These are phyloP conservation scores for Herminia tarsipennalis DNA, from an alignment of 2,888 invertebrate species.

Conservation along the genomic window DNA sequence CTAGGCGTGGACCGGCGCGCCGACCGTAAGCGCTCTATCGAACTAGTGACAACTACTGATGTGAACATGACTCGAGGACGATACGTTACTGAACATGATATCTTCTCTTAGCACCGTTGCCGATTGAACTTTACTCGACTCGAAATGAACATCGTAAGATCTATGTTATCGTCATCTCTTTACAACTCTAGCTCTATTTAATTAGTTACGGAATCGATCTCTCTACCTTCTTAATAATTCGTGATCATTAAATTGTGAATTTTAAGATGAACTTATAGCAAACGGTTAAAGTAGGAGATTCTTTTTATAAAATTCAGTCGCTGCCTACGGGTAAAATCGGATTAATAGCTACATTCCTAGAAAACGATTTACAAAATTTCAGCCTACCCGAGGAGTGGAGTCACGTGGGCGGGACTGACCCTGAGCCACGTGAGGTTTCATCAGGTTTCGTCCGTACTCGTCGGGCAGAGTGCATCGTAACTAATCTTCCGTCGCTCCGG, in stretches of 20 bases:
- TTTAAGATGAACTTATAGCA: conserved; percentile 73
- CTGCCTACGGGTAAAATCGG: conserved; percentile 79
- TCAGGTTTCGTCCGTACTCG: conserved; percentile 53
- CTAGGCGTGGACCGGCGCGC: conserved; percentile 41
- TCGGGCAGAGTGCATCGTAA: conserved; percentile 73
- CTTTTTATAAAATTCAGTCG: conserved; percentile 83
- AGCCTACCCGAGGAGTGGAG: conserved; percentile 64
- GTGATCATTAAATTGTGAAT: conserved; percentile 66
- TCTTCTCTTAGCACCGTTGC: conserved; percentile 79
- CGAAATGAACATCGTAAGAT: conserved; percentile 65
- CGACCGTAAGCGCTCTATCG: conserved; percentile 66
- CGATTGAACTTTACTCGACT: conserved; percentile 67
- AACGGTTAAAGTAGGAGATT: conserved; percentile 75
- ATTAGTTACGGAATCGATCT: conserved; percentile 62
- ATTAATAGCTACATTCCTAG: conserved; percentile 76
- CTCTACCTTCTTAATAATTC: conserved; percentile 57
- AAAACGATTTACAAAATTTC: conserved; percentile 78
- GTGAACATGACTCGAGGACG: conserved; percentile 65
- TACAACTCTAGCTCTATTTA: conserved; percentile 69
- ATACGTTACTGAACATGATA: conserved; percentile 53
- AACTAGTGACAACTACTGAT: conserved; percentile 71
- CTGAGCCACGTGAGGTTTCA: conserved; percentile 39
- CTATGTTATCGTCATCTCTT: conserved; percentile 69
- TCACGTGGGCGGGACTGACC: conserved; percentile 56
- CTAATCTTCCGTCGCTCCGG: conserved; percentile 47